These are phyloP conservation scores for Marcusenius ussheri DNA, from an alignment of 2,113 vertebrate genomes.

Conservation along the genomic window DNA sequence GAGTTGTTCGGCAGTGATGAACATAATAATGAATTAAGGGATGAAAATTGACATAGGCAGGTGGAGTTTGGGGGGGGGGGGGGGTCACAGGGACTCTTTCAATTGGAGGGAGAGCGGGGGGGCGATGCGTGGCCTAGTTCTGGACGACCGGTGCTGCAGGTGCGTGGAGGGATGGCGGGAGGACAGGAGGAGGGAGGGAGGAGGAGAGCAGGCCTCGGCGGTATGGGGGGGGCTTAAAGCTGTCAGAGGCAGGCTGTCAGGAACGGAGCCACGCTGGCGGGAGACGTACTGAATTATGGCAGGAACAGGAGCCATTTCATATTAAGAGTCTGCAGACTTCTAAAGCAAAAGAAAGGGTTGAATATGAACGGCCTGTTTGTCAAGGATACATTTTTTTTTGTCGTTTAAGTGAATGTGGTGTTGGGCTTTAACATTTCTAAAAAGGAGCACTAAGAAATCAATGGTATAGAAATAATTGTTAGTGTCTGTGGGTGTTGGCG, in stretches of 20 bases:
- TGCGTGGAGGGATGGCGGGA: background rate
- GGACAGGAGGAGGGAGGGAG: background rate
- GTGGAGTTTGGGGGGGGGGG: background rate
- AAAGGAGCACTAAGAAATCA: conserved; percentile 37
- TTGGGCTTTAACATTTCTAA: background rate
- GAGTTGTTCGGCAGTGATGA: background rate
- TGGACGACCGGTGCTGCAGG: background rate
- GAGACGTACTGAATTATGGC: background rate
- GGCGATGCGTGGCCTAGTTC: background rate
- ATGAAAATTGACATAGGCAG: background rate
- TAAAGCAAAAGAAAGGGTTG: background rate
- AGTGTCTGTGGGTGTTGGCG: conserved; percentile 21
- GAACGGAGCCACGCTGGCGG: background rate
- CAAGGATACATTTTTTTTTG: background rate
- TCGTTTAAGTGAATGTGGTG: background rate
- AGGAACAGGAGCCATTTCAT: background rate
- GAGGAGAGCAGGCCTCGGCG: background rate
- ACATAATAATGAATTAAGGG: background rate
- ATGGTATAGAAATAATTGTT: conserved; percentile 27
- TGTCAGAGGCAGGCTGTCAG: background rate
- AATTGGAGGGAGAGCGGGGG: no score
- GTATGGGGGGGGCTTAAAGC: background rate
- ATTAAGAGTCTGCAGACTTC: background rate
- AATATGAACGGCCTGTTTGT: background rate
- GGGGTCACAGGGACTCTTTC: background rate